Evolutionary conservation across 2,888 invertebrate genomes (phyloP), one percentile per base, ranked within the genome.

Genomic region (Orthonychiurus folsomi): DNA sequence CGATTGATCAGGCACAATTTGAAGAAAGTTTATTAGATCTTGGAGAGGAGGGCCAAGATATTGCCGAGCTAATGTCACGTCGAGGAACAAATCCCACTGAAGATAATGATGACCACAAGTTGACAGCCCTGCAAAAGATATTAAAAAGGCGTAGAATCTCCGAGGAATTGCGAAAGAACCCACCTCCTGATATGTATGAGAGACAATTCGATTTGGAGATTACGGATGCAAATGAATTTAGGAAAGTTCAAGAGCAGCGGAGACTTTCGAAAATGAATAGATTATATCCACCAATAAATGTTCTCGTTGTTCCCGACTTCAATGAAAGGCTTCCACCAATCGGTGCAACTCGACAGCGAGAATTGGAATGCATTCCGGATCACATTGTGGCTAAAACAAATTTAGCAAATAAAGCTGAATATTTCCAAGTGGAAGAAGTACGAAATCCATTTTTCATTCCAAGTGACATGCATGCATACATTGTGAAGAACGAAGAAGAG

Each of bases 391-490:
- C 37, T 15, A 9, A 52, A 52, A n/a, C n/a, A n/a, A n/a, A n/a
- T n/a, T n/a, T n/a, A n/a, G n/a, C n/a, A n/a, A 20, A 21, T 12
- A 28, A 50, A n/a, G 66, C 70, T 15, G 69, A 67, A 0, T 62
- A 64, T 56, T 56, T 70, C 23, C 60, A 65, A 23, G 72, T 69
- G 25, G 72, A 70, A 56, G 66, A 68, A 27, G 61, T 54, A 20
- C 59, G 62, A 12, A 72, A 72, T 64, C 72, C 72, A 0, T 72
- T 72, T 52, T 28, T 63, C 5, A 63, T 66, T 55, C 72, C 72
- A 0, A 27, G 60, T 12, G 67, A 71, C 61, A 64, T 72, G 3
- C 63, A 69, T 57, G 64, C 62, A 18, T 70, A 63, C 56, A 65
- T 70, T 57, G 54, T 53, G 25, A 57, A 63, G 50, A 21, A 47